Evolutionary conservation across 2,797 vertebrate genomes (phyloP), one percentile per base, ranked within the genome.

Genomic region (Oreochromis grahami): DNA sequence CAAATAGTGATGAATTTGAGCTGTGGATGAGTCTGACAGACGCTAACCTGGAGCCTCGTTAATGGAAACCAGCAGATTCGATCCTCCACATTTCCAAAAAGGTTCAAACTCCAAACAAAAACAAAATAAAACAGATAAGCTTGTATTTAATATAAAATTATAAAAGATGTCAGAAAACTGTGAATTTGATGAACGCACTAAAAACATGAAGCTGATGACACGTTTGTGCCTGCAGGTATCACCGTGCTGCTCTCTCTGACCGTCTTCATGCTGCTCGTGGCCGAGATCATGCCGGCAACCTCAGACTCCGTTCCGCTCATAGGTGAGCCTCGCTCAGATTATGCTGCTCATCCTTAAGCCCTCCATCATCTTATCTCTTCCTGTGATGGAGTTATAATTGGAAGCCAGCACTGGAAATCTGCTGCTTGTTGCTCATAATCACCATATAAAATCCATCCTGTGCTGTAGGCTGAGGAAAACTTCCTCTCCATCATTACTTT

Each of bases 221-320:
- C 2, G 6, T 29, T 77, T 53, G 51, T 89, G 84, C 78, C 94
- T 94, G 45, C 94, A 98, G 98, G 98, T 51, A 98, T 99, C 92
- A 99, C 98, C 0, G 98, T 99, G 84, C 84, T 99, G 65, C 94
- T 99, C 24, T 98, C 98, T 5, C 97, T 99, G n/a, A 98, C 98
- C 0, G 98, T 98, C 88, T 99, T 99, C 93, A 99, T 99, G 98
- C 95, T 98, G 65, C 96, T 98, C 26, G 98, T 98, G 5, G 98
- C 98, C 13, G 98, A 99, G 92, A 98, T 99, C 91, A 99, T 99
- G 98, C 98, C 98, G 6, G 98, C 98, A 0, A 99, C 98, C 0
- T 99, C 98, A 0, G 98, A 99, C 86, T 98, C 98, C 0, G 98
- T 99, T 68, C 98, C 98, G 14, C 93, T 99, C 90, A 98, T 99